These are phyloP conservation scores for Pogona vitticeps DNA, from an alignment of 2,113 vertebrate genomes.

Conservation along the genomic window DNA sequence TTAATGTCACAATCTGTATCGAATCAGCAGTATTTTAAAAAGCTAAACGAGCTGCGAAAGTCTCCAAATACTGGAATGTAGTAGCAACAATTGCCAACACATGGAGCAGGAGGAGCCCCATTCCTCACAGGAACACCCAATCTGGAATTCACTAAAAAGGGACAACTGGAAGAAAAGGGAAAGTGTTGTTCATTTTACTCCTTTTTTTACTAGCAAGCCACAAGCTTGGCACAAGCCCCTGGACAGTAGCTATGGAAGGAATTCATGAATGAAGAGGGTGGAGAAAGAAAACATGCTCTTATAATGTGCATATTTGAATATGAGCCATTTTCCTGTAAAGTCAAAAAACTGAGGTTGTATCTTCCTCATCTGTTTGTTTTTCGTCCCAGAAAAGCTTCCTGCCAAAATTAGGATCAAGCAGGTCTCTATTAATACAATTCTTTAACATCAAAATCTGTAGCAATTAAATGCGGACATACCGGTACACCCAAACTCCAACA, in stretches of 20 bases:
- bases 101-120: background rate
- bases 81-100: background rate
- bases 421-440: too few species aligned
- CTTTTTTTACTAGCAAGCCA: background rate
- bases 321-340: background rate
- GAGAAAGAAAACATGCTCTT: slow-evolving; percentile 8
- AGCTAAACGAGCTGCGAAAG: background rate
- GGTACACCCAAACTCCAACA: too few species aligned
- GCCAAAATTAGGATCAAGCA: background rate
- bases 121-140: background rate
- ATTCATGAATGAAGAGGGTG: slow-evolving; percentile 21
- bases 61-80: background rate
- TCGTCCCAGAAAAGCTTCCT: background rate
- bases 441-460: too few species aligned
- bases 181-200: background rate
- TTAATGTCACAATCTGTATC: background rate
- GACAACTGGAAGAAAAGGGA: background rate
- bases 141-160: background rate
- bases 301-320: background rate
- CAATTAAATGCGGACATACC: too few species aligned
- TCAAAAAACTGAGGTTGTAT: background rate
- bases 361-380: background rate
- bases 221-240: background rate
- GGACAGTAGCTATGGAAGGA: slow-evolving; percentile 15
- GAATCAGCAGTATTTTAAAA: background rate